Base-by-base conservation (phyloP, 2,888 invertebrate species). In the Plagodis pulveraria region DNA sequence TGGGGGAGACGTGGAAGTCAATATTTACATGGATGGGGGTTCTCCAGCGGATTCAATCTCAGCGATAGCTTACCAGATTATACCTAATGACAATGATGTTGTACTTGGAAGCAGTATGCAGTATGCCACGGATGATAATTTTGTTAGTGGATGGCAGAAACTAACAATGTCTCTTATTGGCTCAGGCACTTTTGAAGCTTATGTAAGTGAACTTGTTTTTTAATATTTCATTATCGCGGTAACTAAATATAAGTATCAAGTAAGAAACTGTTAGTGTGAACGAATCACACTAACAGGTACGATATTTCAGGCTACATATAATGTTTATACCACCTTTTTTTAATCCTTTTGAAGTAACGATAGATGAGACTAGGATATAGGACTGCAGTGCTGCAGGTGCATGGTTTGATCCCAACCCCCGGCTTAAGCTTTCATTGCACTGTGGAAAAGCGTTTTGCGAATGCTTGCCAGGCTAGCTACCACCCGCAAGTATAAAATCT, bases 1-100 rank as follows among this genome's bases (percentile, higher is more conserved):
- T 8, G 61, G 62, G 6, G 86, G 86, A 12, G 40, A 51, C 8
- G 45, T 88, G 5, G 81, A 87, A 76, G 69, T 81, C 2, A 74
- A 76, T 44, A 51, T 83, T 8, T 84, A 68, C 52, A 77, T 85
- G 73, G 65, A 76, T 9, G 69, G 77, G 5, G 34, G 33, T 0
- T 51, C 55, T 6, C 0, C 0, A 0, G 46, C 43, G 6, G 81
- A 85, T 62, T 72, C 73, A 43, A 53, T 88, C 5, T 67, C 73
- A 5, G 54, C 86, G 6, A 54, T 82, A 7, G 76, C 78, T 34
- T 70, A 74, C 60, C 75, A 81, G 61, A 50, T 57, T 9, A 45
- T 63, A 0, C 42, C 45, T 4, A 57, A 34, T n/a, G 71, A 61
- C 0, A 58, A 46, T 6, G 65, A 74, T 41, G 56, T 58, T 0